phyloP scores from a whole-genome alignment of 1,140 invertebrate genomes.

The Nebria ingens region DNA sequence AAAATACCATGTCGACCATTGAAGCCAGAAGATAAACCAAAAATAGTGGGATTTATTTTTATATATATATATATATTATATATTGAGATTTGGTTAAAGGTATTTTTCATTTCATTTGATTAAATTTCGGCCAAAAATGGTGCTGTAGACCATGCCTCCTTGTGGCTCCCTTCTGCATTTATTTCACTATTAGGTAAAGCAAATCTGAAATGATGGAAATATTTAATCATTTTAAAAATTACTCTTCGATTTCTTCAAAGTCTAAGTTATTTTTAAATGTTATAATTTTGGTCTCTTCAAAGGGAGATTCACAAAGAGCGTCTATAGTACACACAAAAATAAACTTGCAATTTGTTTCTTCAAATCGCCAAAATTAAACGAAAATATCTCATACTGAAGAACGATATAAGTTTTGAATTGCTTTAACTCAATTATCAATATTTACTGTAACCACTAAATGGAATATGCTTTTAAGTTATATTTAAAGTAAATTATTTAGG shows the following conservation, averaged over 20 bases:
- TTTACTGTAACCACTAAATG: too few species aligned
- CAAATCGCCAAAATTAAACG: too few species aligned
- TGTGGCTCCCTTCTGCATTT: constrained; percentile 6
- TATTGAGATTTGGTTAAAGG: too few species aligned
- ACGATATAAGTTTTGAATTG: too few species aligned
- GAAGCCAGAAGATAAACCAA: constrained; percentile 10
- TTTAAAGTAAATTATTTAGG: too few species aligned
- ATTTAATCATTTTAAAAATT: background rate
- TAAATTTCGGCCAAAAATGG: background rate
- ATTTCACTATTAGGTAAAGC: constrained; percentile 12
- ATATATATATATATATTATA: background rate
- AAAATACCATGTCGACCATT: constrained; percentile 1
- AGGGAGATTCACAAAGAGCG: background rate
- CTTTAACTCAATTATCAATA: too few species aligned
- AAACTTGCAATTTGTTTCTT: too few species aligned
- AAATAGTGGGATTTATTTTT: constrained; percentile 1
- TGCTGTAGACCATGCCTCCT: background rate
- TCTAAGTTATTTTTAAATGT: background rate
- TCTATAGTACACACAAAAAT: too few species aligned
- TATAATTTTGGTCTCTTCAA: background rate
- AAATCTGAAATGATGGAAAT: constrained; percentile 10
- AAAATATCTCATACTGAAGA: too few species aligned
- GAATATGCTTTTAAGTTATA: too few species aligned
- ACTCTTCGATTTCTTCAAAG: too few species aligned
- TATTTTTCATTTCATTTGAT: too few species aligned